Evolutionary conservation across 2,888 invertebrate genomes (phyloP).

Genomic region (Stictocephala bisonia): DNA sequence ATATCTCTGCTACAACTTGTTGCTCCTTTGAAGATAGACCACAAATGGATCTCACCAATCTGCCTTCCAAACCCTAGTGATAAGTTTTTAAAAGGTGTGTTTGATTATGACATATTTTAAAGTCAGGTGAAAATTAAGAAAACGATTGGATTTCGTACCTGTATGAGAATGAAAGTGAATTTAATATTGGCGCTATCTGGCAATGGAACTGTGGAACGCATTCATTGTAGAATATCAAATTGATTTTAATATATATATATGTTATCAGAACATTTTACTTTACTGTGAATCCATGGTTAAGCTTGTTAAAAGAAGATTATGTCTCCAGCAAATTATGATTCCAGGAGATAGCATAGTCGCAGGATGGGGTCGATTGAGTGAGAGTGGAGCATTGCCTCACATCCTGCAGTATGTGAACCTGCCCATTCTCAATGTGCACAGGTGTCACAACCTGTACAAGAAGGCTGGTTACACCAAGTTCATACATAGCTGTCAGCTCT

Average conservation of each 20-base stretch:
- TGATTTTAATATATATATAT: no score
- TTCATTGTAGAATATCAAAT: no score
- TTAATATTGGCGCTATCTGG: no score
- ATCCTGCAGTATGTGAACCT: slow-evolving; percentile 60
- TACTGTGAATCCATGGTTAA: no score
- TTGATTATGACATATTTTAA: neutral
- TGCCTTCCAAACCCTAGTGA: slow-evolving; percentile 61
- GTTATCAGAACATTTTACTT: no score
- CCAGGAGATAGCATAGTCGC: slow-evolving; percentile 56
- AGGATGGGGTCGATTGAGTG: slow-evolving; percentile 61
- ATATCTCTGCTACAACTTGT: slow-evolving; percentile 60
- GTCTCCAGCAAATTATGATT: no score
- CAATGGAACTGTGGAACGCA: no score
- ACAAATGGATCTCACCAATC: slow-evolving; percentile 62
- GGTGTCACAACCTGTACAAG: slow-evolving; percentile 56
- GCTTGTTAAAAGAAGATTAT: no score
- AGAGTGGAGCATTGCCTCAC: slow-evolving; percentile 57
- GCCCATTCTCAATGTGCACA: slow-evolving; percentile 55
- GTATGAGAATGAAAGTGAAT: no score
- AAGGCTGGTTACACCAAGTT: slow-evolving; percentile 56
- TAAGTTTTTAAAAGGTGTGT: slow-evolving; percentile 53
- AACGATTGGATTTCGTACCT: no score
- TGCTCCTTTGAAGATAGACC: slow-evolving; percentile 56
- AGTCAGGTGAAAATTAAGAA: no score
- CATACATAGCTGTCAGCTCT: slow-evolving; percentile 58